A percentile compares a stretch with the other conserved stretches of the same genome.
These are phyloP conservation scores for Anarsia innoxiella DNA, from an alignment of 2,888 invertebrate species.

Conservation along the genomic window DNA sequence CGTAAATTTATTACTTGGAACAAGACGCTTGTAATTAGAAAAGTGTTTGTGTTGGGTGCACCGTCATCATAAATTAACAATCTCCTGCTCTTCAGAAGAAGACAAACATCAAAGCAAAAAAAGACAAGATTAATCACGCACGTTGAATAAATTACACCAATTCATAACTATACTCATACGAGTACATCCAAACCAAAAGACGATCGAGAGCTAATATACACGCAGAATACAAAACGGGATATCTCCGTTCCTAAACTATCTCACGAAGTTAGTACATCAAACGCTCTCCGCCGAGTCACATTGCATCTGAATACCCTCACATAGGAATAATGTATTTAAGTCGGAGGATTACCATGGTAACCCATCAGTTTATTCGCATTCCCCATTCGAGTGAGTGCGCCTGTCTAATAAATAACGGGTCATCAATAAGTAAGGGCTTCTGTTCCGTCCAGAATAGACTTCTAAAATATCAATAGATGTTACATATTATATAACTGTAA, in stretches of 20 bases:
- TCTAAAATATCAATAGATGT: slow-evolving; percentile 41
- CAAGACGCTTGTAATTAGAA: background rate
- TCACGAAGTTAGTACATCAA: slow-evolving; percentile 1
- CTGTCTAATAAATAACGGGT: slow-evolving; percentile 55
- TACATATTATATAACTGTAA: too few species aligned
- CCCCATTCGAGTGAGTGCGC: slow-evolving; percentile 36
- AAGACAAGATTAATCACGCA: too few species aligned
- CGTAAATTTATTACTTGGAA: background rate
- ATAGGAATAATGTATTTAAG: slow-evolving; percentile 1
- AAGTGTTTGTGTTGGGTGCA: background rate
- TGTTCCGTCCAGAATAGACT: slow-evolving; percentile 39
- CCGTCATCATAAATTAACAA: too few species aligned
- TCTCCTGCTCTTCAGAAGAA: too few species aligned
- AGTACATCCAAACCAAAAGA: too few species aligned
- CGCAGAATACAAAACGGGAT: too few species aligned
- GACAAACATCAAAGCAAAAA: too few species aligned
- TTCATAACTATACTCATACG: too few species aligned
- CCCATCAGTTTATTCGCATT: slow-evolving; percentile 35
- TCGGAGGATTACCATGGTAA: slow-evolving; percentile 18
- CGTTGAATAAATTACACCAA: too few species aligned
- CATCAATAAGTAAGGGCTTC: slow-evolving; percentile 56
- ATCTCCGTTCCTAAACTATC: background rate
- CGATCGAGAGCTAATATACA: too few species aligned
- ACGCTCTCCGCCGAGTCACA: background rate
- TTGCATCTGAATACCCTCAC: background rate